Evolutionary conservation across 2,113 vertebrate genomes (phyloP), one percentile per base, ranked within the genome.

Genomic region (Mesocricetus auratus): DNA sequence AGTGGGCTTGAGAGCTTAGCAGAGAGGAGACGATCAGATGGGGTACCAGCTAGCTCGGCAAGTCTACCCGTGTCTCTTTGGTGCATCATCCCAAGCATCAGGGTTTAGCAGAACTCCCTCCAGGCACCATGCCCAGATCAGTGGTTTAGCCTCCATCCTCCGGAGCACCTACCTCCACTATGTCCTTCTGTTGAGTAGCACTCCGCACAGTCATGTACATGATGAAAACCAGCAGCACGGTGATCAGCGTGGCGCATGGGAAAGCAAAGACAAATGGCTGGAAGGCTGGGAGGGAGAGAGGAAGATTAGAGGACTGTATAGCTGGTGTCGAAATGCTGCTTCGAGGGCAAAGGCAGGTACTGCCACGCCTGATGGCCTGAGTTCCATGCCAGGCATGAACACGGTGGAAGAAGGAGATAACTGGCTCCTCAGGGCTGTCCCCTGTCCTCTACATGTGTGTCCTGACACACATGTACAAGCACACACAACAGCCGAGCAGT

Each of bases 211-310:
- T 98, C 0, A 98, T 96, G 95, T 99, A 99, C 22, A 98, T 94
- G 95, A 99, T 99, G 93, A 99, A 98, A 64, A 98, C 97, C 90
- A 99, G 97, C 15, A 98, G 97, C 12, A 98, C 97, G 3, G 98
- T 96, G 87, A 99, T 98, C 58, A 99, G 86, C 0, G 98, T 88
- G 33, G 98, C 97, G 45, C 98, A 99, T 0, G 99, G 98, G 94
- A 99, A 97, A 66, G 99, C 98, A 94, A 99, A 99, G 97, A 99
- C 86, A 64, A 98, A 95, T 0, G 99, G 98, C 86, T 98, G 96
- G 62, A 98, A 96, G 68, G 93, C 99, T 99, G 95, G 86, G 92
- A 88, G 93, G 36, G 87, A 95, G 88, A 71, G 13, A 93, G 8
- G 47, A 7, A 8, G 58, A 2, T 74, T 79, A 78, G 0, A 1